Evolutionary conservation across 2,113 vertebrate genomes (phyloP).

Genomic region (Dissostichus mawsoni): DNA sequence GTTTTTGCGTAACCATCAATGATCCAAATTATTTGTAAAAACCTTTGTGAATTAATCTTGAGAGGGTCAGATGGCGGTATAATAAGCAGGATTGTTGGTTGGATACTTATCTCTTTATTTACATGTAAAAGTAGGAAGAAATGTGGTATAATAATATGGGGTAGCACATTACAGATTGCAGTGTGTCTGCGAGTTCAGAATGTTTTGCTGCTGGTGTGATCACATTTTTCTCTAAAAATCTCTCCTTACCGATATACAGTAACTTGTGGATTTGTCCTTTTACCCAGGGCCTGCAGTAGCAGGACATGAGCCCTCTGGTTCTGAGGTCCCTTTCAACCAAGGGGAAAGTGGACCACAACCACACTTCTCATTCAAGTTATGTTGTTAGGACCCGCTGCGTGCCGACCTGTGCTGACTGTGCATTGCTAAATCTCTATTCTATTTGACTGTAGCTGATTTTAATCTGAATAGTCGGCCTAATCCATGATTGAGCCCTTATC

Average conservation of each 20-base stretch:
- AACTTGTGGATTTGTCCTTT: not conserved
- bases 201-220: not conserved
- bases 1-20: not conserved
- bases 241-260: not conserved
- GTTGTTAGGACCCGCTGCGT: not conserved
- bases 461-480: not conserved
- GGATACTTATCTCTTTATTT: not conserved
- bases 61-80: not conserved
- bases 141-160: not conserved
- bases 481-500: not conserved
- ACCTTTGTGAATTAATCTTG: not conserved
- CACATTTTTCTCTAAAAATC: not conserved
- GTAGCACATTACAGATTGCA: not conserved
- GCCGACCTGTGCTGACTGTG: not conserved
- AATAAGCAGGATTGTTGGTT: not conserved
- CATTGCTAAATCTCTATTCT: not conserved
- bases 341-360: not conserved
- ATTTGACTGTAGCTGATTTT: too few species aligned
- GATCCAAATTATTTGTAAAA: not conserved
- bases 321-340: not conserved
- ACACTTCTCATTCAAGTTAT: not conserved
- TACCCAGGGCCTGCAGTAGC: not conserved
- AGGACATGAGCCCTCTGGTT: not conserved
- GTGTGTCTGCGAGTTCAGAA: not conserved
- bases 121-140: not conserved